Conservation (phyloP, 2,888 invertebrate genomes). For the Drosophila mayaguana region DNA sequence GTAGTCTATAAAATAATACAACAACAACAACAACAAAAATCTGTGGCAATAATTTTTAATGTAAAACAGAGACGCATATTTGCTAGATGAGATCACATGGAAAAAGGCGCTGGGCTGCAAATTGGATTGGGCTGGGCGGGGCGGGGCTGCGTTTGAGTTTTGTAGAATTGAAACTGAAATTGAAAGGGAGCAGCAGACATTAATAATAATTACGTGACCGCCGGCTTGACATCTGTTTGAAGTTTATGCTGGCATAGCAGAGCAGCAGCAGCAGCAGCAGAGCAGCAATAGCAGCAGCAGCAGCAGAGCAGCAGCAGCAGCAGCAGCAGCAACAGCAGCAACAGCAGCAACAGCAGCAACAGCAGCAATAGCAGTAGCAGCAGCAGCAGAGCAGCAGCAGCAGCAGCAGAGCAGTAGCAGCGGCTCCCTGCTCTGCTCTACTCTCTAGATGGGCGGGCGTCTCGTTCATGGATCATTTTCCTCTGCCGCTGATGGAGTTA, state of each 20-base stretch:
- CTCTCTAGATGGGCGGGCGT: not conserved
- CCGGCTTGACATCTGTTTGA: constrained; percentile 66
- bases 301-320: not conserved
- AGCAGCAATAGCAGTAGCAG: no score
- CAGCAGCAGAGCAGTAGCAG: not conserved
- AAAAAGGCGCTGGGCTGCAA: constrained; percentile 12
- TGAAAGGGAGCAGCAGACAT: constrained; percentile 48
- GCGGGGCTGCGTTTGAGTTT: constrained; percentile 2
- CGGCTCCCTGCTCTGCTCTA: not conserved
- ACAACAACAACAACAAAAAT: constrained; percentile 9
- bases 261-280: not conserved
- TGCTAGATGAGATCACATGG: constrained; percentile 62
- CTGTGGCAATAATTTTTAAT: constrained; percentile 62
- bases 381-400: not conserved
- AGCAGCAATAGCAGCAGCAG: no score
- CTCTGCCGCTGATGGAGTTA: constrained; percentile 59
- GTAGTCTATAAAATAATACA: constrained; percentile 15
- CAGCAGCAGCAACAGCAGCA: not conserved
- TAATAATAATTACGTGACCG: constrained; percentile 67
- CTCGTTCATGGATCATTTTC: constrained; percentile 37
- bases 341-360: not conserved
- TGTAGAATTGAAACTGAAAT: constrained; percentile 23
- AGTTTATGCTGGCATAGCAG: constrained; percentile 57
- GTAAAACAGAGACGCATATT: constrained; percentile 64
- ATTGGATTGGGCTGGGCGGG: constrained; percentile 9